Evolutionary conservation across 2,888 invertebrate genomes (phyloP).

Genomic region (Drepanosiphum platanoidis): DNA sequence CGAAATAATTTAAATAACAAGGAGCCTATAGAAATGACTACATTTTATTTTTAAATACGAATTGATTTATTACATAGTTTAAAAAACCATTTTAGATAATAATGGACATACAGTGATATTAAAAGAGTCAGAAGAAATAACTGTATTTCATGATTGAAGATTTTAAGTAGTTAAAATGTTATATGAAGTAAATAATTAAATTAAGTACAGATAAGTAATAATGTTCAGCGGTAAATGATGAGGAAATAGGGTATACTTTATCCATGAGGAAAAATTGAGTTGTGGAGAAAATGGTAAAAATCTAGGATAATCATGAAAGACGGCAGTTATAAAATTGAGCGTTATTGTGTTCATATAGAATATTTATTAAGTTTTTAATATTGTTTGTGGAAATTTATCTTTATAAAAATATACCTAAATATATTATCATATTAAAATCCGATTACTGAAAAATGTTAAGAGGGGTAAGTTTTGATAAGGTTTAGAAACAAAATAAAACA

Average conservation of each 20-base stretch:
- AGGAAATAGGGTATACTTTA: background rate
- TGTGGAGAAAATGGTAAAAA: background rate
- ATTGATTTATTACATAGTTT: background rate
- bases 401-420: background rate
- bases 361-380: background rate
- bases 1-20: background rate
- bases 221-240: background rate
- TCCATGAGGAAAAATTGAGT: background rate
- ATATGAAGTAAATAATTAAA: background rate
- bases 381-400: background rate
- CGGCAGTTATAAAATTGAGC: no score
- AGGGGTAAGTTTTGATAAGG: background rate
- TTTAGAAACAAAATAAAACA: no score
- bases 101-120: background rate
- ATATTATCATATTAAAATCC: no score
- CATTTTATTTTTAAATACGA: background rate
- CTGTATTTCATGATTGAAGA: background rate
- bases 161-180: slow-evolving; percentile 9
- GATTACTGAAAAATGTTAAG: background rate
- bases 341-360: background rate
- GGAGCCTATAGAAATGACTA: background rate
- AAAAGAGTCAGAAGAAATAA: background rate
- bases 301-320: background rate
- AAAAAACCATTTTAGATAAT: background rate
- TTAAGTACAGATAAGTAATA: background rate